These are phyloP conservation scores for Gymnoscelis rufifasciata DNA, from an alignment of 2,888 invertebrate genomes.

Conservation along the genomic window DNA sequence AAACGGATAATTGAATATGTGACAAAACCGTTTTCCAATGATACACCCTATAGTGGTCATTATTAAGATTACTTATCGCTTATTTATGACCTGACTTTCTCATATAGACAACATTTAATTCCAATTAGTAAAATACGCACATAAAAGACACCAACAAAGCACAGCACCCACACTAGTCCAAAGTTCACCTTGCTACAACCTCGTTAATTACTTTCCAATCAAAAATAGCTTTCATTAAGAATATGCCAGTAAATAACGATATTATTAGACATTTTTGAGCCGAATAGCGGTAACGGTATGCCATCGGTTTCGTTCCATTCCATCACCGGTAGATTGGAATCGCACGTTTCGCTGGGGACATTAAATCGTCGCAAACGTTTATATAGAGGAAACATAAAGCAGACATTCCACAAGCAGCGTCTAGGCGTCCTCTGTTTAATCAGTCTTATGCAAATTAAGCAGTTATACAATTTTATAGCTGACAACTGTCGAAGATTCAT, in stretches of 20 bases:
- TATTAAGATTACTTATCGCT: no score
- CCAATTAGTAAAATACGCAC: no score
- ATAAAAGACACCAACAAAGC: background rate
- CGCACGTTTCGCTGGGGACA: constrained; percentile 48
- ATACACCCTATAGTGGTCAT: no score
- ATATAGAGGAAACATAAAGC: constrained; percentile 59
- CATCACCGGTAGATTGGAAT: constrained; percentile 49
- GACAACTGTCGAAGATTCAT: constrained; percentile 54
- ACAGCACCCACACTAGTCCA: constrained; percentile 18
- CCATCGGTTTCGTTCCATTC: constrained; percentile 43
- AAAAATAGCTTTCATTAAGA: constrained; percentile 44
- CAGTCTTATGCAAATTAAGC: constrained; percentile 66
- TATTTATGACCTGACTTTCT: background rate
- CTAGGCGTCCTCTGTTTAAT: constrained; percentile 52
- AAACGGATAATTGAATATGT: no score
- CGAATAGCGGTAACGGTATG: constrained; percentile 50
- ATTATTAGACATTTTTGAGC: constrained; percentile 57
- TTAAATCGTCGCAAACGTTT: constrained; percentile 49
- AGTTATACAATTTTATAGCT: constrained; percentile 59
- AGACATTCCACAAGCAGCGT: constrained; percentile 51
- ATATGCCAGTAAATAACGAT: constrained; percentile 52
- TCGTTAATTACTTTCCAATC: constrained; percentile 48
- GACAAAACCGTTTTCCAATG: no score
- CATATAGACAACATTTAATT: background rate
- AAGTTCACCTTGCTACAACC: constrained; percentile 35